Evolutionary conservation across 1,140 invertebrate genomes (phyloP), one percentile per base, ranked within the genome.

Genomic region (Apis cerana): DNA sequence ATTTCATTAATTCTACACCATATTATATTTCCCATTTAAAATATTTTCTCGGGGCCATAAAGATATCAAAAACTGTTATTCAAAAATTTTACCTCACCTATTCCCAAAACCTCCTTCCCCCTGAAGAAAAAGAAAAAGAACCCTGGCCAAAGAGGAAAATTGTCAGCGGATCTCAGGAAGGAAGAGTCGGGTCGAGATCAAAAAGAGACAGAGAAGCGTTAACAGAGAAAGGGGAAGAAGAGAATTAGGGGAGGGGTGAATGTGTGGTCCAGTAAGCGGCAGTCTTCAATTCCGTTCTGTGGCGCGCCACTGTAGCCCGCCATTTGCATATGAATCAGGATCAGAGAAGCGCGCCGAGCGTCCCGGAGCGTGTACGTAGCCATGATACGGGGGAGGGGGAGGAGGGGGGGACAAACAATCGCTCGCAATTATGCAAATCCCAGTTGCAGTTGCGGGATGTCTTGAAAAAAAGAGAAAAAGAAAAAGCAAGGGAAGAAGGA

Each of bases 271-370:
- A 84, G 85, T 89, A 88, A 91, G 89, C 89, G 89, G 89, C 89
- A 91, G 88, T 90, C 89, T 91, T 92, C 86, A 89, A 89, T 89
- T 89, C 76, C 80, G 89, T 88, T 68, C 68, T 82, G 81, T 74
- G 75, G 87, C 68, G 84, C 88, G 84, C 84, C 81, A 52, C 77
- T 80, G 84, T 92, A 91, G 88, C 86, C 89, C 81, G 81, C 83
- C 86, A 93, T 93, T 93, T 92, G 89, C 92, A 93, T 93, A 91
- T 92, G 92, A 92, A 92, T 92, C 89, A 92, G 90, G 91, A 93
- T 92, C 89, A 91, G 87, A 89, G 87, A 80, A 90, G 85, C 84
- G 80, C 75, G 80, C 85, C 85, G 87, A 82, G 87, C 33, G 84
- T 84, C 87, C 80, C 88, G 75, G 85, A 91, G 83, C 84, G 89